Evolutionary conservation across 2,888 invertebrate genomes (phyloP).

Genomic region (Muscina levida): DNA sequence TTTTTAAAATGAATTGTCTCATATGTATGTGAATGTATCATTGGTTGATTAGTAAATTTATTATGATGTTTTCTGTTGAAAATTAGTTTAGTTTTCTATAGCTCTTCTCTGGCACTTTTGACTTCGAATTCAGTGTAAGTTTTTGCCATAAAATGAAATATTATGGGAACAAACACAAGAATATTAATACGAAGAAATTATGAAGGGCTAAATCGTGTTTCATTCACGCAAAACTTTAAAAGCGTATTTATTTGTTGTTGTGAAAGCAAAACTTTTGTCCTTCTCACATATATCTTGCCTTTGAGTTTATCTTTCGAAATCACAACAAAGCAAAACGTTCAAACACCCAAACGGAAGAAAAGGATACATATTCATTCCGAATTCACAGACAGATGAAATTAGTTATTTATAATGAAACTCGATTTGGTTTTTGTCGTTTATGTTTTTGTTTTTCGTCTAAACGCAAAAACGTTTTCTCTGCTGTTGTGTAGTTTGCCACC

Average conservation of each 20-base stretch:
- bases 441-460: neutral
- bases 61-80: slow-evolving; percentile 65
- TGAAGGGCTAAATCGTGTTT: slow-evolving; percentile 32
- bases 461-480: neutral
- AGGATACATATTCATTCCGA: slow-evolving; percentile 12
- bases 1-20: slow-evolving; percentile 23
- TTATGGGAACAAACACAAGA: slow-evolving; percentile 48
- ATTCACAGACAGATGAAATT: slow-evolving; percentile 32
- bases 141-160: slow-evolving; percentile 51
- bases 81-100: slow-evolving; percentile 48
- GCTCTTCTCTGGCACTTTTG: slow-evolving; percentile 5
- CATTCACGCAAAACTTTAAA: slow-evolving; percentile 14
- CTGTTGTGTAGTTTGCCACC: slow-evolving; percentile 23
- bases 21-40: slow-evolving; percentile 29
- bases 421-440: slow-evolving; percentile 8
- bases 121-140: slow-evolving; percentile 42
- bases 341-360: slow-evolving; percentile 13
- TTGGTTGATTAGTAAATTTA: slow-evolving; percentile 65
- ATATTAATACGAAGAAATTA: slow-evolving; percentile 47
- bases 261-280: slow-evolving; percentile 13
- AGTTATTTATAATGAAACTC: slow-evolving; percentile 38
- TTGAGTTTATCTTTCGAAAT: slow-evolving; percentile 18
- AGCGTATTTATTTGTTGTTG: neutral
- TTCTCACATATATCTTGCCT: neutral
- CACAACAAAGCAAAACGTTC: neutral